Evolutionary conservation across 1,140 invertebrate species (phyloP).

Genomic region (Pseudomyrmex concolor): DNA sequence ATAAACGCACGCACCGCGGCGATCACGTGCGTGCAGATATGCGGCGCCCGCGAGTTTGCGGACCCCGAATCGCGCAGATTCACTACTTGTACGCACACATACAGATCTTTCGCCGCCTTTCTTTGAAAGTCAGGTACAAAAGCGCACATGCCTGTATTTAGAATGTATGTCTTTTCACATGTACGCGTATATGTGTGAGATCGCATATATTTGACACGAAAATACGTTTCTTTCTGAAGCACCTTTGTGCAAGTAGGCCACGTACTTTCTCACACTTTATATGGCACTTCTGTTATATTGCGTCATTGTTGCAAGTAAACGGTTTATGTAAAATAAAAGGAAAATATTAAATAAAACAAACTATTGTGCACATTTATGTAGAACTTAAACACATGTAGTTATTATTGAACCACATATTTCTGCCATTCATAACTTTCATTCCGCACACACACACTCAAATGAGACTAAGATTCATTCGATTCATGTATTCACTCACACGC

Average conservation of each 20-base stretch:
- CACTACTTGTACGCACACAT: background rate
- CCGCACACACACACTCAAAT: background rate
- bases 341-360: background rate
- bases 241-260: conserved; percentile 35
- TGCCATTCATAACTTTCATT: background rate
- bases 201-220: background rate
- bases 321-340: too few species aligned
- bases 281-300: background rate
- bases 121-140: conserved; percentile 18
- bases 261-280: conserved; percentile 28
- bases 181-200: background rate
- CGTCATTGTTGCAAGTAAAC: background rate
- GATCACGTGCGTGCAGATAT: conserved; percentile 31
- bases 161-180: background rate
- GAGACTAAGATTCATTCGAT: conserved; percentile 14
- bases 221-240: background rate
- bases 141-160: conserved; percentile 28
- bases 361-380: background rate
- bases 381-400: background rate
- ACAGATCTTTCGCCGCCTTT: background rate
- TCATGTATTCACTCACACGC: conserved; percentile 23
- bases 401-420: background rate
- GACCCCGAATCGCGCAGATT: conserved; percentile 9
- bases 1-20: conserved; percentile 45
- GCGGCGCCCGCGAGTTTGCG: background rate